Conservation (phyloP, 2,113 vertebrate genomes). For the Catagonus wagneri region DNA sequence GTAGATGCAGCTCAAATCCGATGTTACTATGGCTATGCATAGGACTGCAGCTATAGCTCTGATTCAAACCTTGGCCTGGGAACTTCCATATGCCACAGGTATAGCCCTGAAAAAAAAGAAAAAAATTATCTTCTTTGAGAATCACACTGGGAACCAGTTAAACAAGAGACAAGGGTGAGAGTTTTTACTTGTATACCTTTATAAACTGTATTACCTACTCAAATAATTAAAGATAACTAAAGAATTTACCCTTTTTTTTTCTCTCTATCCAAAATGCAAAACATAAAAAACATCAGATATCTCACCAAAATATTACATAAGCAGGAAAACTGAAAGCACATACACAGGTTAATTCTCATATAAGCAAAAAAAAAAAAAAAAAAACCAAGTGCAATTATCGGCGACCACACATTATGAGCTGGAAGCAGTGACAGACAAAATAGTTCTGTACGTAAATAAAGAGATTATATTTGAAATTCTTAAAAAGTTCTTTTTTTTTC, state of each 20-base stretch:
- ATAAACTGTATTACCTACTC: background rate
- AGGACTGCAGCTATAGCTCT: no score
- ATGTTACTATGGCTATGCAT: no score
- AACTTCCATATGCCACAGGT: no score
- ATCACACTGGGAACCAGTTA: background rate
- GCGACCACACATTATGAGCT: background rate
- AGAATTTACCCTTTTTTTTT: background rate
- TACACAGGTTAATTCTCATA: background rate
- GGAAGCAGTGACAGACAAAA: background rate
- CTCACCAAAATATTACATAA: slow-evolving; percentile 20
- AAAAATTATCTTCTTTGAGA: slow-evolving; percentile 22
- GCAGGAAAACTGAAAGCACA: background rate
- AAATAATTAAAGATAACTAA: slow-evolving; percentile 33
- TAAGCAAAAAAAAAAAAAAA: slow-evolving; percentile 21
- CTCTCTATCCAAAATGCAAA: slow-evolving; percentile 4
- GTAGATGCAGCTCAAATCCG: no score
- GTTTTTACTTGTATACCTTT: background rate
- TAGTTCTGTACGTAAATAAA: background rate
- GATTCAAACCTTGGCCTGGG: no score
- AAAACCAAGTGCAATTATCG: background rate
- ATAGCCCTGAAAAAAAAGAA: no score
- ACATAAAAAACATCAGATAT: background rate
- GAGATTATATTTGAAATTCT: background rate
- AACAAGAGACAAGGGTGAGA: background rate
- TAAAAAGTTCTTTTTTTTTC: background rate